Evolutionary conservation across 2,888 invertebrate species (phyloP).

Genomic region (Drosophila longiperda): DNA sequence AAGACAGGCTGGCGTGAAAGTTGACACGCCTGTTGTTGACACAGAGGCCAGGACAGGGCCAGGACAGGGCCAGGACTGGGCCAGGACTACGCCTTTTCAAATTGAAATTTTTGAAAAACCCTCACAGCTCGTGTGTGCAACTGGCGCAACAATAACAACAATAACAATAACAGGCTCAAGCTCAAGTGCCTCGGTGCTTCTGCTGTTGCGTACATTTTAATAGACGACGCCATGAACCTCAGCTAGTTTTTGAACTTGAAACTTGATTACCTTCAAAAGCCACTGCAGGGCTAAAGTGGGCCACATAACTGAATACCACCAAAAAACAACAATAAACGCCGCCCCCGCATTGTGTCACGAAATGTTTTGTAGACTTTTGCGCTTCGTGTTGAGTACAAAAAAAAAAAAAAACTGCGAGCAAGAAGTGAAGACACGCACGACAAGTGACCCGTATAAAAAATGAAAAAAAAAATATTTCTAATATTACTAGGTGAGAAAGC

Average conservation of each 20-base stretch:
- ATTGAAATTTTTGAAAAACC: slow-evolving; percentile 62
- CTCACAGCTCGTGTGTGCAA: slow-evolving; percentile 29
- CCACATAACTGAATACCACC: slow-evolving; percentile 32
- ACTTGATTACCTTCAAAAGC: slow-evolving; percentile 78
- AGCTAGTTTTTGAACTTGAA: slow-evolving; percentile 77
- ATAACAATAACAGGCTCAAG: slow-evolving; percentile 4
- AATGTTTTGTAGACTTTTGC: slow-evolving; percentile 61
- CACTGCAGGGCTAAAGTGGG: slow-evolving; percentile 60
- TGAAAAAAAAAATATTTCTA: slow-evolving; percentile 3
- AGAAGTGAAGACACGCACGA: slow-evolving; percentile 63
- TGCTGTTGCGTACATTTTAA: slow-evolving; percentile 39
- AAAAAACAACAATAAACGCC: slow-evolving; percentile 35
- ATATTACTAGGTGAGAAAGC: neutral
- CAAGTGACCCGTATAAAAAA: slow-evolving; percentile 50
- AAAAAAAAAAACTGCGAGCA: slow-evolving; percentile 21
- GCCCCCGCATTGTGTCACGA: slow-evolving; percentile 73
- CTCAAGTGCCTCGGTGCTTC: slow-evolving; percentile 20
- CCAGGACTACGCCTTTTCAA: slow-evolving; percentile 50
- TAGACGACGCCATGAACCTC: slow-evolving; percentile 68
- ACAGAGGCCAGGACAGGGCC: slow-evolving; percentile 70
- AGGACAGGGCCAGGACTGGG: slow-evolving; percentile 64
- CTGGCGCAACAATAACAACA: slow-evolving; percentile 43
- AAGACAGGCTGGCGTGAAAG: slow-evolving; percentile 54
- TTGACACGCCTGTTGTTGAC: slow-evolving; percentile 59
- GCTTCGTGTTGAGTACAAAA: slow-evolving; percentile 35